Evolutionary conservation across 2,113 vertebrate species (phyloP), one percentile per base, ranked within the genome.

Genomic region (Campylomormyrus tamandua): DNA sequence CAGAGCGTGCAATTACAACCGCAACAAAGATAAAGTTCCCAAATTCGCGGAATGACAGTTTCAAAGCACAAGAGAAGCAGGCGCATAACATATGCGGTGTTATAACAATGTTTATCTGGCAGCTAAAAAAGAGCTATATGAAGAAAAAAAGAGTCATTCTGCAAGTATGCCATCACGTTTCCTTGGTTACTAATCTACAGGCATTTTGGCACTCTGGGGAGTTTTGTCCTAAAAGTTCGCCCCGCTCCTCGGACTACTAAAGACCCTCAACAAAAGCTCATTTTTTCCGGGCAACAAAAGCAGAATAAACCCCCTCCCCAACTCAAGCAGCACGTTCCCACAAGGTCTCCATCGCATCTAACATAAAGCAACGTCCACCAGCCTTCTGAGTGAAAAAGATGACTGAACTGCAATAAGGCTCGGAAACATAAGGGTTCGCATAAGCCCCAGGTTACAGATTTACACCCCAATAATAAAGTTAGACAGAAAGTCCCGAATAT

Each of bases 141-240:
- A 90, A 89, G 85, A 74, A 50, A 89, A 52, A 53, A 50, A 91
- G 56, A 91, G 58, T 92, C 93, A 92, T 96, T 94, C 92, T 89
- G 93, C 89, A 91, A 94, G 93, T 89, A 93, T 89, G 91, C 93
- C 93, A 89, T 93, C 94, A 90, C 86, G 95, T 96, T 95, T 93
- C 96, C 95, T 92, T 94, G 95, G 96, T 95, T 93, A 96, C 96
- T 96, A 96, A 96, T 96, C 95, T 95, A 77, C 93, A 93, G 94
- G 94, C 94, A 95, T 95, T 48, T 94, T 94, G 94, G 94, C 95
- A 94, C 95, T 95, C 95, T 91, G 91, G 95, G 94, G 95, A 95
- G 93, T 91, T 94, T 91, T 92, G 91, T 93, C 93, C 93, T 94
- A 93, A 89, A 93, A 92, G 92, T 94, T 95, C 94, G 93, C 94